Evolutionary conservation across 2,113 vertebrate genomes (phyloP), one percentile per base, ranked within the genome.

Genomic region (Gymnocephalus cernua): DNA sequence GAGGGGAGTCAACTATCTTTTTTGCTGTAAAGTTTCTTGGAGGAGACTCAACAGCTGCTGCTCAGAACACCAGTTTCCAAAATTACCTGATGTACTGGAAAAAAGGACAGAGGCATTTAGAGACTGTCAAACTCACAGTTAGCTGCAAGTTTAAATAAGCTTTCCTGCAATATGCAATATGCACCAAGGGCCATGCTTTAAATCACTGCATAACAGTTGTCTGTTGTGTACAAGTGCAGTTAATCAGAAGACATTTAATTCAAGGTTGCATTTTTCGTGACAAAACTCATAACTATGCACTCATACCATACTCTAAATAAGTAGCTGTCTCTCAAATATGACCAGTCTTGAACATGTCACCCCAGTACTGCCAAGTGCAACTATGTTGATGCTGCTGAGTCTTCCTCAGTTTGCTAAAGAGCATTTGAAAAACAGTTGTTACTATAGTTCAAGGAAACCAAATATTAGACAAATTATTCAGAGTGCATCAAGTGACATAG

Each of bases 1-100:
- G 32, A 70, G 79, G 90, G 87, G 84, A 91, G 74, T 84, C 81
- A 88, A 85, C 86, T 87, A 73, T 86, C 23, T 87, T 86, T 83
- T 83, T 79, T 75, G 57, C 63, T 68, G 73, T 81, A 84, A 86
- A 86, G 74, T 90, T 91, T 88, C 79, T 89, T 89, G 68, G 78
- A 90, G 79, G 74, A 84, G 59, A 71, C 86, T 74, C 73, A 78
- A 67, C 82, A 86, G 85, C 88, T 89, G 80, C 85, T 74, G 41
- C 86, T 86, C 67, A 23, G 38, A 88, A 86, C 84, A 82, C 66
- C 6, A 47, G 48, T 63, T 77, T 85, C 77, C 63, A 84, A 78
- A 82, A 88, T 79, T n/a, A 89, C 86, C 76, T 27, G 48, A 75
- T 82, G 84, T 79, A 59, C 41, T 77, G 53, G 45, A 78, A 45